Conservation (phyloP, 1,140 invertebrate species). For the Colletes gigas region DNA sequence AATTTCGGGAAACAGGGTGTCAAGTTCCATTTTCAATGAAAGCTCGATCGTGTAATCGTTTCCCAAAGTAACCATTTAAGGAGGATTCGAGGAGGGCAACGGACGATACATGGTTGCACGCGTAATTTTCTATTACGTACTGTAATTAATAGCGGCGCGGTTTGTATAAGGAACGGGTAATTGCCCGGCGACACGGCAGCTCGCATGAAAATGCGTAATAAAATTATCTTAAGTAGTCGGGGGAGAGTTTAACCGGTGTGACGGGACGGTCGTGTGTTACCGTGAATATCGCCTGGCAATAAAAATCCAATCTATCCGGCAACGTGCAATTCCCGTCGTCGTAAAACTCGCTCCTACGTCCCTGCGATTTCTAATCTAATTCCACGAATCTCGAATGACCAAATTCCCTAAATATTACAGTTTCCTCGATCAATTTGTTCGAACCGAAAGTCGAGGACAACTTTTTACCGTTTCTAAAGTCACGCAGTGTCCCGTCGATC, state of each 20-base stretch:
- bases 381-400: no score
- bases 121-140: slow-evolving; percentile 14
- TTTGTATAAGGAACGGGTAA: background rate
- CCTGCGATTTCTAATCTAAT: slow-evolving; percentile 17
- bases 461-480: no score
- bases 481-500: no score
- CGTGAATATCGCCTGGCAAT: slow-evolving; percentile 18
- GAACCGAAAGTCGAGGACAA: no score
- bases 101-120: background rate
- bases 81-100: background rate
- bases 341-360: background rate
- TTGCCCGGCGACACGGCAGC: slow-evolving; percentile 1
- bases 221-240: slow-evolving; percentile 30
- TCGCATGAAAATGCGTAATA: slow-evolving; percentile 41
- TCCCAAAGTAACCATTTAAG: no score
- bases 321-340: slow-evolving; percentile 27
- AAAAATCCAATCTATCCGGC: slow-evolving; percentile 33
- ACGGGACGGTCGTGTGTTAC: slow-evolving; percentile 11
- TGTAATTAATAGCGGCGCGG: background rate
- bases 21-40: background rate
- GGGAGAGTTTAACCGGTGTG: slow-evolving; percentile 1
- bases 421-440: no score
- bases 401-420: no score
- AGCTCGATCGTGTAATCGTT: background rate
- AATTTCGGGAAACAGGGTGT: slow-evolving; percentile 31